Percentiles rank a stretch among this genome's conserved stretches.
phyloP scores from a whole-genome alignment of 2,797 vertebrate species.

The Mormyrops boulengeri region DNA sequence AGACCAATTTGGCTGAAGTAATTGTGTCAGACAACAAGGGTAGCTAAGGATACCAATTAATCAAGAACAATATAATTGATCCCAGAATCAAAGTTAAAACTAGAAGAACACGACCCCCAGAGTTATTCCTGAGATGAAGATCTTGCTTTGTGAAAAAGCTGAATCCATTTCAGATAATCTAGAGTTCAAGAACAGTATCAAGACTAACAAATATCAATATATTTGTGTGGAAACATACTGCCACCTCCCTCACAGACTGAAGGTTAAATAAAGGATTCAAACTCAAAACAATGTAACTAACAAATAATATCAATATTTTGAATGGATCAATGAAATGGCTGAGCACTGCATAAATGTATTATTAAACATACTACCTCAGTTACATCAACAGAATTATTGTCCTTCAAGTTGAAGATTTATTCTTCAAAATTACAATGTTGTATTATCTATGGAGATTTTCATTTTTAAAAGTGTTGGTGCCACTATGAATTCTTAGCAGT shows the following conservation, averaged over 20 bases:
- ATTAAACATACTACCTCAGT: neutral
- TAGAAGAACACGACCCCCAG: neutral
- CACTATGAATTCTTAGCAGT: neutral
- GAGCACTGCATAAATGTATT: neutral
- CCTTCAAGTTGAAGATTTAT: neutral
- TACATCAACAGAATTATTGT: neutral
- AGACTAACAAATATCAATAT: neutral
- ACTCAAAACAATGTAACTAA: neutral
- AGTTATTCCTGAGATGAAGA: neutral
- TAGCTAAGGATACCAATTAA: neutral
- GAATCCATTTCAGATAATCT: neutral
- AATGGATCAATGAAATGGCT: neutral
- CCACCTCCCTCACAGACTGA: neutral
- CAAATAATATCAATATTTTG: neutral
- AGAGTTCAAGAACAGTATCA: neutral
- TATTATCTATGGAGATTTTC: neutral
- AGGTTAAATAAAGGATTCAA: neutral
- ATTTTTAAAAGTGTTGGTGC: neutral
- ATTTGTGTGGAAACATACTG: neutral
- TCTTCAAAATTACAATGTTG: neutral
- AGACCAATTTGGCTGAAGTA: neutral
- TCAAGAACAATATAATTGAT: neutral
- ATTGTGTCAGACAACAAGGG: neutral
- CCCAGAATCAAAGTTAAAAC: neutral
- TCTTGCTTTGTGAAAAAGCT: neutral